Evolutionary conservation across 2,113 vertebrate species (phyloP).

Genomic region (Trematomus loennbergii): DNA sequence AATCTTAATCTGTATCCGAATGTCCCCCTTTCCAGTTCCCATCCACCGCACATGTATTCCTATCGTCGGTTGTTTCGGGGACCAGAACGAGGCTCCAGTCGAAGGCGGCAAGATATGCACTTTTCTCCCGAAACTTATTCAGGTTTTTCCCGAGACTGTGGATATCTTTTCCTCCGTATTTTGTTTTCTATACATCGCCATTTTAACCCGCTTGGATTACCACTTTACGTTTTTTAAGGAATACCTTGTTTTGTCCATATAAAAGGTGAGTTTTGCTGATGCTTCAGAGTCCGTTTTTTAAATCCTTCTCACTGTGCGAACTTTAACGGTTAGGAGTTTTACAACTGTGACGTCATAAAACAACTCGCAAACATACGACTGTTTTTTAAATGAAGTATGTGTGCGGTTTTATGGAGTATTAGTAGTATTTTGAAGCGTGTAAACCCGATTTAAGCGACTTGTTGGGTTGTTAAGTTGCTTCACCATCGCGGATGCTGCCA

Average conservation of each 20-base stretch:
- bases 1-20: not conserved
- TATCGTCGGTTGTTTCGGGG: slow-evolving; percentile 26
- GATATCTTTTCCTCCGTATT: slow-evolving; percentile 19
- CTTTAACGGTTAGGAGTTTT: slow-evolving; percentile 22
- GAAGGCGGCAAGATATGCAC: slow-evolving; percentile 15
- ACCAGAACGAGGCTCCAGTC: slow-evolving; percentile 20
- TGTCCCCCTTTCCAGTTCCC: not conserved
- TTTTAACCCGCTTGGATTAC: slow-evolving; percentile 34
- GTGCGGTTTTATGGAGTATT: too few species aligned
- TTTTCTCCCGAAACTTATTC: slow-evolving; percentile 25
- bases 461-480: not conserved
- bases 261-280: slow-evolving; percentile 66
- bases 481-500: slow-evolving; percentile 53
- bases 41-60: slow-evolving; percentile 77
- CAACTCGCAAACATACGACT: not conserved
- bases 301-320: not conserved
- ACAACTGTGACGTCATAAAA: not conserved
- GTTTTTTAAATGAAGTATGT: accelerated
- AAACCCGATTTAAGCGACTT: not conserved
- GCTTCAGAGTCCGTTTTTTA: slow-evolving; percentile 20
- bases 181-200: not conserved
- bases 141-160: slow-evolving; percentile 44
- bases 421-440: not conserved
- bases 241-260: slow-evolving; percentile 40
- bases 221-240: slow-evolving; percentile 5